These are phyloP conservation scores for Cotesia chilonis DNA, from an alignment of 1,140 invertebrate genomes.

Conservation along the genomic window DNA sequence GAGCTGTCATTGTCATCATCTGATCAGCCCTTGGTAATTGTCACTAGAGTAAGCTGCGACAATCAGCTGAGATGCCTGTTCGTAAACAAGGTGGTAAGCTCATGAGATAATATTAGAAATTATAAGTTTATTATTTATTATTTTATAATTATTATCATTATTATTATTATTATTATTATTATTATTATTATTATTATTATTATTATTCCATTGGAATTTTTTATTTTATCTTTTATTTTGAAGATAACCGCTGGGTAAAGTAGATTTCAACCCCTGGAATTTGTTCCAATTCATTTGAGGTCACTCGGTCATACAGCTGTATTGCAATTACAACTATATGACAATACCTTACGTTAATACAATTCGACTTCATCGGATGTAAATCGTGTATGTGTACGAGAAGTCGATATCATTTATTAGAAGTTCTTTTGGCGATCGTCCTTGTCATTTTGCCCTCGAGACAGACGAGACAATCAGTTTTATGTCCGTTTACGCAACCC, in stretches of 20 bases:
- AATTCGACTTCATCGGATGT: background rate
- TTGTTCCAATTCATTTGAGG: constrained; percentile 37
- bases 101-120: constrained; percentile 39
- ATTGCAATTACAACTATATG: background rate
- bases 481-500: constrained; percentile 28
- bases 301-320: constrained; percentile 52
- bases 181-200: background rate
- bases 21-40: constrained; percentile 30
- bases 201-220: background rate
- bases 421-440: constrained; percentile 3
- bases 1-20: background rate
- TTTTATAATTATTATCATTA: constrained; percentile 1
- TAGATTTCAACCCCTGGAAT: constrained; percentile 2
- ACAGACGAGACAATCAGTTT: constrained; percentile 20
- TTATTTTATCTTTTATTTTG: too few species aligned
- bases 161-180: background rate
- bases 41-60: constrained; percentile 16
- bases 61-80: constrained; percentile 57
- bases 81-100: constrained; percentile 66
- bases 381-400: background rate
- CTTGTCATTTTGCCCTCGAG: constrained; percentile 26
- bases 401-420: background rate
- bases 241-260: too few species aligned
- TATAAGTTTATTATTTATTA: constrained; percentile 14
- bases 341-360: background rate